Percentiles rank a stretch among this genome's conserved stretches.
Conservation (phyloP, 2,113 vertebrate species). For the Alouatta palliata region DNA sequence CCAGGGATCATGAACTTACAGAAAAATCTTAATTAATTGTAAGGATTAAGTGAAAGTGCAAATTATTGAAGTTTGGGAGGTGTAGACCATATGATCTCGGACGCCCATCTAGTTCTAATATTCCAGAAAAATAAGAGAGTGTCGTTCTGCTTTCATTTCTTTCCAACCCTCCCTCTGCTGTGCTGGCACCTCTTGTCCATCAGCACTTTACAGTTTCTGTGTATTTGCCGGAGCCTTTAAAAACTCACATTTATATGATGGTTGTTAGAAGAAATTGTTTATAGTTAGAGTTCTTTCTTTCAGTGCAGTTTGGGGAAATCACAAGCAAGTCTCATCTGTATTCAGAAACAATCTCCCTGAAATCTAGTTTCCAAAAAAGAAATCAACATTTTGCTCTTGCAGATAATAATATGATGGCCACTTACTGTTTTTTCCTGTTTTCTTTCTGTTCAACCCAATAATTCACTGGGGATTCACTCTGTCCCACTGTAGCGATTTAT, state of each 20-base stretch:
- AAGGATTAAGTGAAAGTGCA: not conserved
- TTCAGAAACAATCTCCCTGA: not conserved
- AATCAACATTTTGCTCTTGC: conserved; percentile 22
- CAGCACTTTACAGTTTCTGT: not conserved
- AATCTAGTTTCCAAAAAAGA: not conserved
- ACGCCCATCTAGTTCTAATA: not conserved
- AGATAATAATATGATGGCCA: not conserved
- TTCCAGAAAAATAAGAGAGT: not conserved
- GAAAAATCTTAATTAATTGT: not conserved
- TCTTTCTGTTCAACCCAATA: conserved; percentile 36
- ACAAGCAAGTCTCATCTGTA: not conserved
- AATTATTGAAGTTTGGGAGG: not conserved
- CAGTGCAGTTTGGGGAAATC: not conserved
- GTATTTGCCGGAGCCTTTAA: not conserved
- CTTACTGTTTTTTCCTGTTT: conserved; percentile 42
- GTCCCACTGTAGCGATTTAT: not conserved
- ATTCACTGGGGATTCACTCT: conserved; percentile 21
- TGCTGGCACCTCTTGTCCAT: not conserved
- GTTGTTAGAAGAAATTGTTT: not conserved
- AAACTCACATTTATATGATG: not conserved
- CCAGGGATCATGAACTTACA: conserved; percentile 24
- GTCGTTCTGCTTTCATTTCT: not conserved
- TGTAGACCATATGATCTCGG: not conserved
- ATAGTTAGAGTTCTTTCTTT: not conserved
- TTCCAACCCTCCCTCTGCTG: not conserved